Evolutionary conservation across 1,140 invertebrate genomes (phyloP).

Genomic region (Dreissena polymorpha): DNA sequence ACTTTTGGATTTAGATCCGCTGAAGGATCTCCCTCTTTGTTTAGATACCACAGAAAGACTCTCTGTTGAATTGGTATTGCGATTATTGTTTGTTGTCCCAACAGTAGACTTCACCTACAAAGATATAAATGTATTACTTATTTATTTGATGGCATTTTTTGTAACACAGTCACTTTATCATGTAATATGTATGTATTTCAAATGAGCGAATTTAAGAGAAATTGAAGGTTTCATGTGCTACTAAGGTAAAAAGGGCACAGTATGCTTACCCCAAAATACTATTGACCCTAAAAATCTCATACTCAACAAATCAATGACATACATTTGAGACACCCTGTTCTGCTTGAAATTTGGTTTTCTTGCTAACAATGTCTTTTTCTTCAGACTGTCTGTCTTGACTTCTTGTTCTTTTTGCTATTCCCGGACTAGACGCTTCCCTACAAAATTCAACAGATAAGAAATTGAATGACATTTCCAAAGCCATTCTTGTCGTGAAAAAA

Average conservation of each 20-base stretch:
- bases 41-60: not conserved
- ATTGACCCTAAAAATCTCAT: not conserved
- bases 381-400: constrained; percentile 35
- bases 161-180: not conserved
- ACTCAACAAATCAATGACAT: not conserved
- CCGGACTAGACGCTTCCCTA: constrained; percentile 24
- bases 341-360: constrained; percentile 4
- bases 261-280: not conserved
- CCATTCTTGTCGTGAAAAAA: not conserved
- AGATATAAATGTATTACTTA: not conserved
- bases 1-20: constrained; percentile 39
- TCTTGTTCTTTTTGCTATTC: constrained; percentile 41
- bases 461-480: not conserved
- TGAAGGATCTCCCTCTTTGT: constrained; percentile 22
- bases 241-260: not conserved
- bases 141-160: not conserved
- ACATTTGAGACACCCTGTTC: constrained; percentile 29
- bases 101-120: constrained; percentile 13
- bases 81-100: constrained; percentile 5
- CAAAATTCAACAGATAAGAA: not conserved
- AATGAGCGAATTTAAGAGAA: not conserved
- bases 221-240: no score
- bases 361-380: constrained; percentile 3
- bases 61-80: constrained; percentile 33
- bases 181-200: not conserved